A percentile compares a stretch with the other conserved stretches of the same genome.
These are phyloP conservation scores for Caenorhabditis plicata DNA, from an alignment of 2,888 invertebrate species.

Conservation along the genomic window DNA sequence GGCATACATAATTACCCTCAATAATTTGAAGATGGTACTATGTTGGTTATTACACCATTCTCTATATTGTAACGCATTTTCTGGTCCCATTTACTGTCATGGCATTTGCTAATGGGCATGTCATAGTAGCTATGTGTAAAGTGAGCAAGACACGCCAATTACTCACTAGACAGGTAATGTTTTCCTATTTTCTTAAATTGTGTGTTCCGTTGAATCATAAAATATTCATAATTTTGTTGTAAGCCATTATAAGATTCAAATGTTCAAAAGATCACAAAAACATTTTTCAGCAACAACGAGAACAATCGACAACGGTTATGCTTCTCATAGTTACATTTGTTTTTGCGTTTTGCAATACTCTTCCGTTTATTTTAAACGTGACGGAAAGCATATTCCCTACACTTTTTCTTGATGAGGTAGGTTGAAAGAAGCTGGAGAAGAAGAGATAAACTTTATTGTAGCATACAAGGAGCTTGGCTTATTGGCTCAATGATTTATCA, in stretches of 20 bases:
- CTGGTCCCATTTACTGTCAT: constrained; percentile 59
- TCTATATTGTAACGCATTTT: constrained; percentile 62
- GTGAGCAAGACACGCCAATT: constrained; percentile 47
- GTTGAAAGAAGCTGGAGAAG: neutral
- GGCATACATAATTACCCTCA: neutral
- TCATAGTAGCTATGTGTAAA: constrained; percentile 52
- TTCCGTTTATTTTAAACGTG: constrained; percentile 59
- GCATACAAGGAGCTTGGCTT: constrained; percentile 51
- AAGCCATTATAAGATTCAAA: neutral
- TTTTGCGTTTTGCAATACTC: constrained; percentile 60
- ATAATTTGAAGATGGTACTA: constrained; percentile 44
- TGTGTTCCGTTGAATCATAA: too few relatives aligned
- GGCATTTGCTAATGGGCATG: constrained; percentile 56
- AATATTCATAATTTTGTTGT: too few relatives aligned
- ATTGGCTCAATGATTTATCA: constrained; percentile 58
- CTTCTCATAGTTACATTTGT: constrained; percentile 60
- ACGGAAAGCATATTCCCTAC: constrained; percentile 56
- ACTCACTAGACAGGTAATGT: constrained; percentile 55
- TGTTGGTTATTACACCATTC: constrained; percentile 57
- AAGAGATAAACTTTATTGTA: constrained; percentile 6
- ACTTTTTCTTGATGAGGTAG: constrained; percentile 40
- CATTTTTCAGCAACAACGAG: constrained; percentile 56
- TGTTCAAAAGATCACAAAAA: neutral
- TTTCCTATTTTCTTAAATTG: neutral
- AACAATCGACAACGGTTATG: constrained; percentile 63